Base-by-base conservation (phyloP, 2,797 vertebrate genomes). In the Catostomus latipinnis region DNA sequence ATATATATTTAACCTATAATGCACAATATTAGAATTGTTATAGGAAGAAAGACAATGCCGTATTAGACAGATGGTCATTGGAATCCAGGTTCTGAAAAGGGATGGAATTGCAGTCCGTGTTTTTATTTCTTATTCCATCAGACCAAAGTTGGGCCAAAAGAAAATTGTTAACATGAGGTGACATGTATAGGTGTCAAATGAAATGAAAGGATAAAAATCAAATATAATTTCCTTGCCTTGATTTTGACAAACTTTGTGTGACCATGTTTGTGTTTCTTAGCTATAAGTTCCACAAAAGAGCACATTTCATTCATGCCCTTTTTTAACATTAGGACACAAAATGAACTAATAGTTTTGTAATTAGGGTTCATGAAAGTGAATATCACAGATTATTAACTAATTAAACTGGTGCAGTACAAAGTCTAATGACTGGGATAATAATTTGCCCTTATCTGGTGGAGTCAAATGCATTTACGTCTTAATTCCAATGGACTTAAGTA, bases 121-220 rank as follows among this genome's bases (percentile, higher is more conserved):
- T 53, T 22, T 69, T 70, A 56, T 60, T 81, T 68, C 34, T 34
- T 34, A 62, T 50, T 69, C 60, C 66, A 85, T 34, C 22, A 78
- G 76, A 87, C 74, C 63, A 89, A 84, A 87, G 86, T 81, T 85
- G 53, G 83, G 75, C 85, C 78, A 68, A 68, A 82, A 82, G 85
- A 71, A 83, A 61, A 80, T 62, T 68, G 57, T 78, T 22, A 50
- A 43, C 52, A 8, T n/a, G 13, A n/a, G 48, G 16, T 16, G 65
- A 74, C 34, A 56, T 71, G 76, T 67, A 71, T 81, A 82, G 11
- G 50, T 71, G 65, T 77, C 65, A 82, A 71, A 52, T 68, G 12
- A 86, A 74, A 61, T 62, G 57, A 82, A 69, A 77, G 58, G 8
- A 66, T 58, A 34, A 34, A 34, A 34, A 78, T 34, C 14, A 68